A percentile compares a stretch with the other conserved stretches of the same genome.
These are phyloP conservation scores for Boulengeromyrus knoepffleri DNA, from an alignment of 2,113 vertebrate species.

Conservation along the genomic window DNA sequence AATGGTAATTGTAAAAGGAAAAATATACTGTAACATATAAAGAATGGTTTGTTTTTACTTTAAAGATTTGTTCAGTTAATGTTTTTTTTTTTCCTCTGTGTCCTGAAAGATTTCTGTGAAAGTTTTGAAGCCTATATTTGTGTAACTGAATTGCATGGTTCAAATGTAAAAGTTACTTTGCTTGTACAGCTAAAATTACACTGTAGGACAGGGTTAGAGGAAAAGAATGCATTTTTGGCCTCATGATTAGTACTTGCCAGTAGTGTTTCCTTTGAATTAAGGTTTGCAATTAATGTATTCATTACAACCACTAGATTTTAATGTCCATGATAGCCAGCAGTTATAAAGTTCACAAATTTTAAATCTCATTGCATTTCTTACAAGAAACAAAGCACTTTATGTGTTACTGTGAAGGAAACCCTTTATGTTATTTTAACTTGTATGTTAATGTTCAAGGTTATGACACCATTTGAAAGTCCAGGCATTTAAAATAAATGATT, in stretches of 20 bases:
- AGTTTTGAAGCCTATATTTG: background rate
- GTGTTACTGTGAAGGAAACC: slow-evolving; percentile 18
- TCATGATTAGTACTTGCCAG: background rate
- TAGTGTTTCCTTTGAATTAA: background rate
- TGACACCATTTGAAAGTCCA: background rate
- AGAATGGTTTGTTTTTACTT: background rate
- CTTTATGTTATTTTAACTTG: background rate
- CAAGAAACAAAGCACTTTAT: slow-evolving; percentile 19
- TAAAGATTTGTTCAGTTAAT: background rate
- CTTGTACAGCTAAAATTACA: background rate
- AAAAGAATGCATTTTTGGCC: background rate
- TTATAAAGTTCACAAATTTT: background rate
- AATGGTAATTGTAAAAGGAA: background rate
- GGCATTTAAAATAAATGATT: slow-evolving; percentile 10
- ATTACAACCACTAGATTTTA: slow-evolving; percentile 10
- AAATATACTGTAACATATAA: background rate
- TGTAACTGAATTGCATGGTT: slow-evolving; percentile 11
- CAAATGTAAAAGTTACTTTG: background rate
- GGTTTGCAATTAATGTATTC: slow-evolving; percentile 9
- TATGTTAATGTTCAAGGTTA: background rate
- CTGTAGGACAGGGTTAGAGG: background rate
- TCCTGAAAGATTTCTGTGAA: background rate
- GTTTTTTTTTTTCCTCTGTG: background rate
- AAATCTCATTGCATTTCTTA: background rate
- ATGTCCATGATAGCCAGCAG: background rate